phyloP scores from a whole-genome alignment of 2,888 invertebrate genomes.

The Aphidius colemani region DNA sequence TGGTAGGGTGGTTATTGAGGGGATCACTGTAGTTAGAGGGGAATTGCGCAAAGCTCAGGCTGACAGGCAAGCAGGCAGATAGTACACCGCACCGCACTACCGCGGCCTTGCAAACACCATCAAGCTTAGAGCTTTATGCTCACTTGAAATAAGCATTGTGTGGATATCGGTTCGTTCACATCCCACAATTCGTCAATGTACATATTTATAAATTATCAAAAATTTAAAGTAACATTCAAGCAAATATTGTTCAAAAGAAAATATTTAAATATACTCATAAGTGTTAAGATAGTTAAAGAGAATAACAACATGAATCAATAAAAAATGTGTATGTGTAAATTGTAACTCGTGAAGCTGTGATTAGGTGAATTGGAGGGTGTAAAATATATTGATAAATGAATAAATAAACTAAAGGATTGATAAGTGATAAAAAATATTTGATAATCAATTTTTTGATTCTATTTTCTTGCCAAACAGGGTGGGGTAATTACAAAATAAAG shows the following conservation, averaged over 20 bases:
- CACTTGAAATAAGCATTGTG: conserved; percentile 59
- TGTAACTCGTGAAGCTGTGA: too few species aligned
- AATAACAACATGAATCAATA: not conserved
- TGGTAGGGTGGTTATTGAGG: conserved; percentile 29
- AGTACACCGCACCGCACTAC: conserved; percentile 39
- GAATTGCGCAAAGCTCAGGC: conserved; percentile 46
- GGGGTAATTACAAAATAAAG: not conserved
- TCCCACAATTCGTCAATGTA: not conserved
- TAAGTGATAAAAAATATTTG: not conserved
- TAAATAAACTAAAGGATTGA: not conserved
- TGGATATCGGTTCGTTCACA: conserved; percentile 36
- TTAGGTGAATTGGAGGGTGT: not conserved
- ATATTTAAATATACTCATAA: not conserved
- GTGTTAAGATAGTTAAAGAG: not conserved
- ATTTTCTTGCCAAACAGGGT: not conserved
- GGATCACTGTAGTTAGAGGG: conserved; percentile 36
- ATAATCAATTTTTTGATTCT: not conserved
- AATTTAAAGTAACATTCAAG: not conserved
- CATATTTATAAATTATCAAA: not conserved
- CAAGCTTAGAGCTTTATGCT: conserved; percentile 41
- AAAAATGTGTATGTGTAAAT: not conserved
- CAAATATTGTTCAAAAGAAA: not conserved
- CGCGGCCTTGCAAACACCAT: conserved; percentile 60
- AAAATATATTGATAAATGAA: not conserved
- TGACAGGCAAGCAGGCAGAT: conserved; percentile 41